Conservation (phyloP, 2,888 invertebrate genomes). For the Oscheius sp. region DNA sequence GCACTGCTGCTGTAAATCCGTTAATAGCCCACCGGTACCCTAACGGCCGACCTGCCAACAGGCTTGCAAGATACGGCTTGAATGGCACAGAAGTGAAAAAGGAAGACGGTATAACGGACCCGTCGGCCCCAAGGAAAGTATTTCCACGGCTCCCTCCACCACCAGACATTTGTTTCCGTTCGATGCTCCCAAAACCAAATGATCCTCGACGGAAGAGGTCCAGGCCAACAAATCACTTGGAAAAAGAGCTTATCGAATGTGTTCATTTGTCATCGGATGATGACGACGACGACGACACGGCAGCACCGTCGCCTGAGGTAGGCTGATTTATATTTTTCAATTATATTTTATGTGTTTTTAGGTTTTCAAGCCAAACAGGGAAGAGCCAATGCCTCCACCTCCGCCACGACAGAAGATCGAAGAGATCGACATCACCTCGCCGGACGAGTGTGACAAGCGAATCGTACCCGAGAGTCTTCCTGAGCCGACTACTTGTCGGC, state of each 20-base stretch:
- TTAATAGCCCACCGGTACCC: too few relatives aligned
- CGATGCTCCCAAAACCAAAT: not conserved
- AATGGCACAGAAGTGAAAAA: not conserved
- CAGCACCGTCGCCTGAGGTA: slow-evolving; percentile 1
- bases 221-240: not conserved
- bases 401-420: not conserved
- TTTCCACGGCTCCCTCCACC: not conserved
- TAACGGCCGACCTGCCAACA: too few relatives aligned
- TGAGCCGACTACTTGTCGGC: too few relatives aligned
- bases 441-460: not conserved
- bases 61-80: too few relatives aligned
- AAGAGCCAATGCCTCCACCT: not conserved
- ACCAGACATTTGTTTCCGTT: not conserved
- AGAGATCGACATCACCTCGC: not conserved
- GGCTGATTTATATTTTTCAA: not conserved
- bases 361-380: slow-evolving; percentile 11
- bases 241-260: slow-evolving; percentile 5
- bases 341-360: not conserved
- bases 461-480: slow-evolving; percentile 1
- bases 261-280: slow-evolving; percentile 10
- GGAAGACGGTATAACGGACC: not conserved
- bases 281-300: not conserved
- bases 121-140: too few relatives aligned
- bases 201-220: not conserved
- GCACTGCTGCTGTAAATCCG: too few relatives aligned